Evolutionary conservation across 1,140 invertebrate genomes (phyloP).

Genomic region (Paraescarpia echinospica): DNA sequence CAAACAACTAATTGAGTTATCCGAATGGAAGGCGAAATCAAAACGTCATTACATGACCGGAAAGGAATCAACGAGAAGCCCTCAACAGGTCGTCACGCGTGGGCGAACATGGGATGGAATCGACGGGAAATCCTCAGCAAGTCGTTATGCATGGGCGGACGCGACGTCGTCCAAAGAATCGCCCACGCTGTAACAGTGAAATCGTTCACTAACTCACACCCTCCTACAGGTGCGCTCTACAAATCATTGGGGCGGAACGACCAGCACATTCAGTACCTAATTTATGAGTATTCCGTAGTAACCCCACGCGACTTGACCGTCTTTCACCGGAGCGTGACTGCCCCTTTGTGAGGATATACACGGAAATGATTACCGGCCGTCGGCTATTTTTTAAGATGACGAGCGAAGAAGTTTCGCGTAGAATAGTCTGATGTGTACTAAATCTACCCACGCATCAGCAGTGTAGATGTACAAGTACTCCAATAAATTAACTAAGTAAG

Average conservation of each 20-base stretch:
- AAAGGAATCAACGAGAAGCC: too few species aligned
- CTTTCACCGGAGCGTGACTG: neutral
- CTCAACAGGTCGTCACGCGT: too few species aligned
- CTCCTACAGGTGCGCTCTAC: neutral
- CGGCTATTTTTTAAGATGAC: neutral
- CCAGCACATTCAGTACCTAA: too few species aligned
- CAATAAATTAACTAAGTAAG: too few species aligned
- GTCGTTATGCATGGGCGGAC: neutral
- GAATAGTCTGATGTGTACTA: neutral
- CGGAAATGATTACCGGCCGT: neutral
- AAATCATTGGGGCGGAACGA: neutral
- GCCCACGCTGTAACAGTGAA: neutral
- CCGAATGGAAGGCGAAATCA: too few species aligned
- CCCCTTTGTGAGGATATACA: neutral
- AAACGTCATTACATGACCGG: neutral
- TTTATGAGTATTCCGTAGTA: neutral
- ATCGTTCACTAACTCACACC: neutral
- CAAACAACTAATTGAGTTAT: too few species aligned
- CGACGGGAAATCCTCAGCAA: neutral
- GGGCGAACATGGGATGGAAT: neutral
- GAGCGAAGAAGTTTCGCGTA: neutral
- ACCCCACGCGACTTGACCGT: neutral
- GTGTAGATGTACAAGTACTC: too few species aligned
- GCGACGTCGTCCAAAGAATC: neutral
- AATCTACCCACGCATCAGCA: too few species aligned